Evolutionary conservation across 2,888 invertebrate genomes (phyloP), one percentile per base, ranked within the genome.

Genomic region (Sphaerophoria taeniata): DNA sequence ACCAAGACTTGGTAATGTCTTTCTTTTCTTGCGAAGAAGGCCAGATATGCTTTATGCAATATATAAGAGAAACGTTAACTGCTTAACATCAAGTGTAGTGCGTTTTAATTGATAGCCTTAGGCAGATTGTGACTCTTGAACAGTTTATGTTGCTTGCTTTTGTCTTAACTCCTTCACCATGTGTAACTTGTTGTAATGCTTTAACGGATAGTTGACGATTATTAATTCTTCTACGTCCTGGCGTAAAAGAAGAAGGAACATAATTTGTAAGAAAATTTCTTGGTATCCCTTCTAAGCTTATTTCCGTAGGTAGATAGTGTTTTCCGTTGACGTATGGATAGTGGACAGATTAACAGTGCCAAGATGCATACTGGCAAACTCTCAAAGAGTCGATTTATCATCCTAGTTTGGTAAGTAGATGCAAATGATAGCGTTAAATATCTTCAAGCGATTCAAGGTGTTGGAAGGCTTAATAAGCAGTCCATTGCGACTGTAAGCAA

Each of bases 401-500:
- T 81, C 63, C 58, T 70, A 81, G 76, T 85, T 81, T 85, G 85
- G 76, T 81, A 81, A 81, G 81, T 85, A 85, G 85, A 85, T 85
- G 85, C 81, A 85, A 85, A 85, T 85, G 81, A 85, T 85, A 85
- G 85, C 77, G 81, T 85, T 85, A 85, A 85, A 85, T 85, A 85
- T 76, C 85, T 85, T 63, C 60, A 70, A 81, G 85, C 85, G 55
- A 76, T 81, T 24, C 67, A 69, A 85, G 76, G 80, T 85, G 85
- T 81, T 81, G 72, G 67, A 72, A 75, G 76, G 72, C 49, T 56
- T 12, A 58, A 67, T 24, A 24, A 24, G 24, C 24, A 24, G 24
- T 24, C 24, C 24, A 14, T n/a, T n/a, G n/a, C n/a, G n/a, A n/a
- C n/a, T n/a, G n/a, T n/a, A n/a, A n/a, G n/a, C n/a, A 24, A 24